A percentile compares a stretch with the other conserved stretches of the same genome.
Conservation (phyloP, 2,797 vertebrate genomes). For the Nasua narica region DNA sequence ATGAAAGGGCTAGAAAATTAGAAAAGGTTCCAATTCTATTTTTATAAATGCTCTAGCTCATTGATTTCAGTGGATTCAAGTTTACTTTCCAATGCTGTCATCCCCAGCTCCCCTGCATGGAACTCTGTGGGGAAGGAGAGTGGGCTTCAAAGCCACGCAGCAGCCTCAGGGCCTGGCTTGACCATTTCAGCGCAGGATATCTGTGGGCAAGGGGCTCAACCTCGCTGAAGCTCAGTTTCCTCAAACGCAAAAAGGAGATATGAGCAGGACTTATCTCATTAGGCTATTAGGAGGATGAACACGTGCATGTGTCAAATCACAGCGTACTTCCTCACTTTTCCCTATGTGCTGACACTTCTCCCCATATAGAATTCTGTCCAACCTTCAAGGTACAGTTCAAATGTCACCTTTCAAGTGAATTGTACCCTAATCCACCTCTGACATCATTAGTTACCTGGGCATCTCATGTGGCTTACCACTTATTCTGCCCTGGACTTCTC, state of each 20-base stretch:
- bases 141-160: not conserved
- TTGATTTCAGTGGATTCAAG: conserved; percentile 6
- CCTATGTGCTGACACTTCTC: not conserved
- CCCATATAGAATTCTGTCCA: not conserved
- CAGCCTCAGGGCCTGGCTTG: not conserved
- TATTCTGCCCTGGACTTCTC: not conserved
- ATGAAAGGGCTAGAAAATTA: conserved; percentile 35
- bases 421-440: not conserved
- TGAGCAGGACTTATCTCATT: not conserved
- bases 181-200: not conserved
- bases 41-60: conserved; percentile 23
- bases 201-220: not conserved
- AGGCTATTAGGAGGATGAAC: not conserved
- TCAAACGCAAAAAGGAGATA: not conserved
- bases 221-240: not conserved
- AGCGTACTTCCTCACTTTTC: not conserved
- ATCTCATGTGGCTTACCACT: not conserved
- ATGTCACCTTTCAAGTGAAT: not conserved
- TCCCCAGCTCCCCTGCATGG: not conserved
- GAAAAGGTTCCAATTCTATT: conserved; percentile 16
- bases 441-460: not conserved
- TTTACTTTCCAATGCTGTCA: not conserved
- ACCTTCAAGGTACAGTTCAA: conserved; percentile 9
- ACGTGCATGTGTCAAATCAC: not conserved
- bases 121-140: not conserved